Percentiles rank a stretch among this genome's conserved stretches.
These are phyloP conservation scores for Cheilinus undulatus DNA, from an alignment of 2,113 vertebrate genomes.

Conservation along the genomic window DNA sequence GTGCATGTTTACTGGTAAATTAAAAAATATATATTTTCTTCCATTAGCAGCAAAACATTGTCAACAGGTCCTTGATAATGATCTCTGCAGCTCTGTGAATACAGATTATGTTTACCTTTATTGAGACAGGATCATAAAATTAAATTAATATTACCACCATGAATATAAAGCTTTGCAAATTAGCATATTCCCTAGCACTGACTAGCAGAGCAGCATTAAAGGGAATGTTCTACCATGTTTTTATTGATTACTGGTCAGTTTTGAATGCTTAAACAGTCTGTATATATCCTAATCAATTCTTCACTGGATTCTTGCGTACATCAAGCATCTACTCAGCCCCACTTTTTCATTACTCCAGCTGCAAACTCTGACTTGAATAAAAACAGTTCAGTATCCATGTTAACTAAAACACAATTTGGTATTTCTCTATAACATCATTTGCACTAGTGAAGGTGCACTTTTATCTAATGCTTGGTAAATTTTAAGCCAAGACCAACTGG, in stretches of 20 bases:
- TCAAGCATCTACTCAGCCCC: too few species aligned
- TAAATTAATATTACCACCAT: background rate
- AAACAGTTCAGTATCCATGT: background rate
- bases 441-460: background rate
- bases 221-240: background rate
- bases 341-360: too few species aligned
- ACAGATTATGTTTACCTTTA: constrained; percentile 14
- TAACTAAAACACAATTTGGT: background rate
- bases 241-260: too few species aligned
- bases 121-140: background rate
- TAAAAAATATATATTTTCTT: constrained; percentile 16
- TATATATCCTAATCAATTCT: too few species aligned
- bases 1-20: constrained; percentile 21
- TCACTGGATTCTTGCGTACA: too few species aligned
- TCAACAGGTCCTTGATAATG: constrained; percentile 1
- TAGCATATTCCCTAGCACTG: background rate
- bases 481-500: background rate
- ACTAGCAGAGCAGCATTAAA: background rate
- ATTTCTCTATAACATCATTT: background rate
- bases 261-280: too few species aligned
- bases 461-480: background rate
- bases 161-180: background rate
- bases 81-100: constrained; percentile 15
- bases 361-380: background rate
- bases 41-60: constrained; percentile 18